Conservation (phyloP, 2,797 vertebrate genomes). For the Philypnodon macrostomus region DNA sequence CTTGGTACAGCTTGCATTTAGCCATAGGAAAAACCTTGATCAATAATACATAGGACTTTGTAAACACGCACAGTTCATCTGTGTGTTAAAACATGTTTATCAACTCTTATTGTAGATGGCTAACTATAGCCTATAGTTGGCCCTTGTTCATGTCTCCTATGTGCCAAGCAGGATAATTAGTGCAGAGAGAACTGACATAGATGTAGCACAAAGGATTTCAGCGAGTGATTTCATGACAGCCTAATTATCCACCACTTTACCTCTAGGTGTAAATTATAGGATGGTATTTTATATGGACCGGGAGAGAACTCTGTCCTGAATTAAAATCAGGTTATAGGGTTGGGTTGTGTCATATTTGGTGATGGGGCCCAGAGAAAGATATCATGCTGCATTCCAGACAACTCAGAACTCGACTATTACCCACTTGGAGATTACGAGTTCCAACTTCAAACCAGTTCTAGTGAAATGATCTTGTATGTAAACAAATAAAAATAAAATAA, state of each 20-base stretch:
- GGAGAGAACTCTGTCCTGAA: background rate
- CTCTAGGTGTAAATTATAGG: constrained; percentile 19
- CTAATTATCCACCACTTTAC: constrained; percentile 27
- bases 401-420: too few species aligned
- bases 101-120: constrained; percentile 11
- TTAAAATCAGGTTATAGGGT: background rate
- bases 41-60: too few species aligned
- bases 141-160: background rate
- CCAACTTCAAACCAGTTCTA: too few species aligned
- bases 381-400: too few species aligned
- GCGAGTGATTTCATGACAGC: constrained; percentile 26
- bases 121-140: constrained; percentile 16
- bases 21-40: too few species aligned
- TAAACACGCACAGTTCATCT: too few species aligned
- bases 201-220: constrained; percentile 11
- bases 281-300: background rate
- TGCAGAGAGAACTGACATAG: constrained; percentile 4
- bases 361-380: background rate
- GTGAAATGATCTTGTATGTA: too few species aligned
- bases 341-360: constrained; percentile 5
- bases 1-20: too few species aligned
- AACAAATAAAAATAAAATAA: too few species aligned
- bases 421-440: too few species aligned
- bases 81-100: constrained; percentile 6
- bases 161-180: constrained; percentile 16